Evolutionary conservation across 2,113 vertebrate species (phyloP).

Genomic region (Psophia crepitans): DNA sequence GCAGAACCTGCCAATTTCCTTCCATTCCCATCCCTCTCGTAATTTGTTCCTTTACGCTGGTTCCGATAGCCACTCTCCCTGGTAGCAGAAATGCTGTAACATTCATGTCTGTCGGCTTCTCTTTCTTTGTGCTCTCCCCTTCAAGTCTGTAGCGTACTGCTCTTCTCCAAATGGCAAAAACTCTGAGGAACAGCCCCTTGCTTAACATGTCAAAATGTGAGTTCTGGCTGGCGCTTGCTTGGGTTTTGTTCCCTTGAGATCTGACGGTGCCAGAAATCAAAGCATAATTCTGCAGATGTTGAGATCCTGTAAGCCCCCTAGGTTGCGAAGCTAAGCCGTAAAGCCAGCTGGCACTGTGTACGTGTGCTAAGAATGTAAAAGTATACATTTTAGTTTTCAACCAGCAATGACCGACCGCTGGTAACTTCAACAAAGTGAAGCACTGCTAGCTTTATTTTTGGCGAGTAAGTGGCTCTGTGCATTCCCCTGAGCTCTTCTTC

Average conservation of each 20-base stretch:
- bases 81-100: slow-evolving; percentile 62
- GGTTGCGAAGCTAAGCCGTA: slow-evolving; percentile 46
- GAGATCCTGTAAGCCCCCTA: slow-evolving; percentile 64
- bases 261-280: slow-evolving; percentile 67
- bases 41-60: slow-evolving; percentile 41
- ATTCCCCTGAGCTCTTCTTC: slow-evolving; percentile 36
- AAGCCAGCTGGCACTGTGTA: slow-evolving; percentile 60
- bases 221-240: slow-evolving; percentile 66
- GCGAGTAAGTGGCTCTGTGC: slow-evolving; percentile 38
- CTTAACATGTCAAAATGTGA: slow-evolving; percentile 73
- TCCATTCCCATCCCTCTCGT: slow-evolving; percentile 23
- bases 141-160: background rate
- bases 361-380: slow-evolving; percentile 65
- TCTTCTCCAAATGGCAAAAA: slow-evolving; percentile 63
- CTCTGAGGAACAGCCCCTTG: slow-evolving; percentile 51
- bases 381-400: slow-evolving; percentile 66
- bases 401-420: slow-evolving; percentile 55
- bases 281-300: slow-evolving; percentile 70
- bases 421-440: slow-evolving; percentile 58
- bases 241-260: slow-evolving; percentile 56
- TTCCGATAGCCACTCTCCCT: slow-evolving; percentile 51
- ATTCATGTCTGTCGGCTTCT: slow-evolving; percentile 38
- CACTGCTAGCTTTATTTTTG: slow-evolving; percentile 27
- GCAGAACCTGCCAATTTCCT: slow-evolving; percentile 1
- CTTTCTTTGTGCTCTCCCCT: background rate